Percentiles rank a stretch among this genome's conserved stretches.
phyloP scores from a whole-genome alignment of 2,888 invertebrate genomes.

The Metalampra italica region DNA sequence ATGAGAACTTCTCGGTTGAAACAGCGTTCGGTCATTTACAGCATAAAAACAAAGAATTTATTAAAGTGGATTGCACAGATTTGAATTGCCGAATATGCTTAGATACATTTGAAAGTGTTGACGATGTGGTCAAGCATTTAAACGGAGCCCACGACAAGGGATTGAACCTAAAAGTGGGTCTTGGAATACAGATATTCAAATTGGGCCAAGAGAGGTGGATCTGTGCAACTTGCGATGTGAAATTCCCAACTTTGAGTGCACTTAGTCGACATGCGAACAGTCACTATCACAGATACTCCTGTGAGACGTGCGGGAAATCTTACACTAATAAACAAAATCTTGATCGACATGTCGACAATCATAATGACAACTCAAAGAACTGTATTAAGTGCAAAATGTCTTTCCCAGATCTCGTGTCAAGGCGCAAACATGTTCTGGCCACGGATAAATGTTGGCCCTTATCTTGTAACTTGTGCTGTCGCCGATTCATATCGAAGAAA shows the following conservation, averaged over 20 bases:
- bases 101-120: constrained; percentile 33
- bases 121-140: constrained; percentile 50
- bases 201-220: constrained; percentile 43
- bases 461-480: constrained; percentile 52
- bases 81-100: constrained; percentile 55
- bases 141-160: constrained; percentile 39
- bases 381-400: constrained; percentile 38
- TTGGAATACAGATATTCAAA: constrained; percentile 60
- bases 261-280: constrained; percentile 58
- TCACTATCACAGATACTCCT: constrained; percentile 59
- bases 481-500: constrained; percentile 52
- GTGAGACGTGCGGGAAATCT: constrained; percentile 63
- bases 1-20: constrained; percentile 44
- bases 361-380: constrained; percentile 11
- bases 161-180: constrained; percentile 36
- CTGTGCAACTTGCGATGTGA: constrained; percentile 51
- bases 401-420: constrained; percentile 38
- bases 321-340: constrained; percentile 31
- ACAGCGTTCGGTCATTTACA: constrained; percentile 52
- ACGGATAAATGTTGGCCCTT: constrained; percentile 53
- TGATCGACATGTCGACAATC: constrained; percentile 34
- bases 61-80: constrained; percentile 61
- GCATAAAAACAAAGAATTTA: constrained; percentile 45
- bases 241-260: constrained; percentile 47
- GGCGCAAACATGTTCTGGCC: constrained; percentile 33